Base-by-base conservation (phyloP, 2,888 invertebrate species). In the Athrips mouffetella region DNA sequence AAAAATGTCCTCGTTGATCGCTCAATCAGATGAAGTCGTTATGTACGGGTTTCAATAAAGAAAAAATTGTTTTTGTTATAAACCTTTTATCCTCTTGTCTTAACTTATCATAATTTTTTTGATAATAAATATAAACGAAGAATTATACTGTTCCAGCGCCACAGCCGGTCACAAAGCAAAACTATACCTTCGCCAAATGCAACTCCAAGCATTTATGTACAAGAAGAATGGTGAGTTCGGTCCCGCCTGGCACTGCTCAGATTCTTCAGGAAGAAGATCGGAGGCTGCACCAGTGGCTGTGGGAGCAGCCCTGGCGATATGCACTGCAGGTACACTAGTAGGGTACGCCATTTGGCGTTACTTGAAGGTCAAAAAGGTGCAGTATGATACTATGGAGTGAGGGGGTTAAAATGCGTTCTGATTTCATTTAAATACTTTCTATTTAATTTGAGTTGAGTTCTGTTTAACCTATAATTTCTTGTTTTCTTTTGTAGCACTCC, bases 321-420 rank as follows among this genome's bases (percentile, higher is more conserved):
- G 94, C 1, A 94, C 96, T 0, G 89, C 96, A 0, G 89, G 93
- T 11, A 96, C 95, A 0, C 91, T 97, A 16, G 91, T 94, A 2
- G 96, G 95, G 0, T 97, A 97, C 69, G 96, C 95, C 0, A 91
- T 94, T 52, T 95, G 92, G 89, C 92, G 96, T 63, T 95, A 96
- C 71, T 91, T 96, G 73, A 95, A 96, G 78, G 92, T 96, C 41
- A 96, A 96, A 86, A 96, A 96, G 78, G 95, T 96, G 1, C 95
- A 96, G 69, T 97, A 97, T 71, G 96, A 96, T 70, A 95, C 95
- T 8, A 96, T 97, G 96, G 95, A 96, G 81, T 96, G 70, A 76
- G 59, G 52, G 51, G 60, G 59, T 47, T 60, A 56, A 50, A 50
- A n/a, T 50, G 58, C 62, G 63, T 64, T 66, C 58, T 65, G 63